phyloP scores from a whole-genome alignment of 2,113 vertebrate genomes.

The Mugil cephalus region DNA sequence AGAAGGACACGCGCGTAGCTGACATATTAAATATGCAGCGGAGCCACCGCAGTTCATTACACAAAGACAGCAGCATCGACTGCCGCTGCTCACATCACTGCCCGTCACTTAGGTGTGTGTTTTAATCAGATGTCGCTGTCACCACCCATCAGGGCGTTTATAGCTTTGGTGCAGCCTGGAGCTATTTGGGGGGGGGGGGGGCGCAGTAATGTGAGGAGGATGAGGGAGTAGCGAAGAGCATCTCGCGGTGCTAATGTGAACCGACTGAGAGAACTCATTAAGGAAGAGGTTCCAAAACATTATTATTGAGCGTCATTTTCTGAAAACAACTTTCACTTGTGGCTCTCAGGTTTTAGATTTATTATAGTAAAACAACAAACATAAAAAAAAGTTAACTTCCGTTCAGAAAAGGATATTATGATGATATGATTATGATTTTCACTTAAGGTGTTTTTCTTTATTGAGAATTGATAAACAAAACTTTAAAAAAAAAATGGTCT shows the following conservation, averaged over 20 bases:
- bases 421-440: too few species aligned
- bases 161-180: slow-evolving; percentile 7
- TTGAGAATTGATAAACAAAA: too few species aligned
- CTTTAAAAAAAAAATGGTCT: too few species aligned
- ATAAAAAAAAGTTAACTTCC: too few species aligned
- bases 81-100: slow-evolving; percentile 25
- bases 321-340: background rate
- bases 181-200: slow-evolving; percentile 14
- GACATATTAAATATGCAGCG: slow-evolving; percentile 58
- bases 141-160: slow-evolving; percentile 13
- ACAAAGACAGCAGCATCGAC: slow-evolving; percentile 4
- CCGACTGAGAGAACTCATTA: slow-evolving; percentile 46
- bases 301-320: too few species aligned
- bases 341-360: too few species aligned
- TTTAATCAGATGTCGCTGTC: slow-evolving; percentile 42
- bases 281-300: slow-evolving; percentile 16
- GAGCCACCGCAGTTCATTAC: slow-evolving; percentile 56
- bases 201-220: slow-evolving; percentile 26
- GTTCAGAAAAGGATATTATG: too few species aligned
- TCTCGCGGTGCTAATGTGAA: slow-evolving; percentile 10
- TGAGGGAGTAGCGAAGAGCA: slow-evolving; percentile 30
- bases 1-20: slow-evolving; percentile 24
- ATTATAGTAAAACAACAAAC: too few species aligned
- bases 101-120: slow-evolving; percentile 14
- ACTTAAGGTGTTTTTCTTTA: too few species aligned